Evolutionary conservation across 2,888 invertebrate species (phyloP).

Genomic region (Fragum whitleyi): DNA sequence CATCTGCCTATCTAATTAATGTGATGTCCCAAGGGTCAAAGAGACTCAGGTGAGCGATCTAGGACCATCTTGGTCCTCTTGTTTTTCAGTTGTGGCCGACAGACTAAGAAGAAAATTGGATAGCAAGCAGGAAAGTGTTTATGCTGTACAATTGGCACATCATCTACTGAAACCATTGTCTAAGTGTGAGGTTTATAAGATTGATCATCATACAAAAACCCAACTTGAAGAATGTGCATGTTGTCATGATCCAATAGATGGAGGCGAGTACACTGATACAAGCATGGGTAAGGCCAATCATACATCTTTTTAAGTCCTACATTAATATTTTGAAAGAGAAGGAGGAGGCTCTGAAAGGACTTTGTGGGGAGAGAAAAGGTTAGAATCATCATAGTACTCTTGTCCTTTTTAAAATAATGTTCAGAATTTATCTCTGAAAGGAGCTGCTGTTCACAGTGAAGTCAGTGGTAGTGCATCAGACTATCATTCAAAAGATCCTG

Average conservation of each 20-base stretch:
- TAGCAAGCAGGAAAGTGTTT: neutral
- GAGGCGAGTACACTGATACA: neutral
- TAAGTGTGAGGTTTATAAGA: neutral
- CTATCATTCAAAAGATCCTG: too few species aligned
- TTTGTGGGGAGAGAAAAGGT: too few species aligned
- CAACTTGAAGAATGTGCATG: constrained; percentile 1
- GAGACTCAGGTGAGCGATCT: constrained; percentile 15
- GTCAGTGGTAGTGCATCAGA: too few species aligned
- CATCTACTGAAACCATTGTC: constrained; percentile 4
- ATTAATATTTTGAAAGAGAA: too few species aligned
- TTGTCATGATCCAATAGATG: neutral
- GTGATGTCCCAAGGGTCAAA: too few species aligned
- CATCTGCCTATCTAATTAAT: too few species aligned
- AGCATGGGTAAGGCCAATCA: constrained; percentile 8
- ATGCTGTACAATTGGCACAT: neutral
- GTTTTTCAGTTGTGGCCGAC: neutral
- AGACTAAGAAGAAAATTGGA: neutral
- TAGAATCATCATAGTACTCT: too few species aligned
- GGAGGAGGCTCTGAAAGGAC: too few species aligned
- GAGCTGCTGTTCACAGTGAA: too few species aligned
- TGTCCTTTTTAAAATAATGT: too few species aligned
- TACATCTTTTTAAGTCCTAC: too few species aligned
- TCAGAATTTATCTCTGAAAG: too few species aligned
- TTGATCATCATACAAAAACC: neutral
- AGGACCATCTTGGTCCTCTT: constrained; percentile 22